phyloP scores from a whole-genome alignment of 2,888 invertebrate species.

The Zaprionus bogoriensis region DNA sequence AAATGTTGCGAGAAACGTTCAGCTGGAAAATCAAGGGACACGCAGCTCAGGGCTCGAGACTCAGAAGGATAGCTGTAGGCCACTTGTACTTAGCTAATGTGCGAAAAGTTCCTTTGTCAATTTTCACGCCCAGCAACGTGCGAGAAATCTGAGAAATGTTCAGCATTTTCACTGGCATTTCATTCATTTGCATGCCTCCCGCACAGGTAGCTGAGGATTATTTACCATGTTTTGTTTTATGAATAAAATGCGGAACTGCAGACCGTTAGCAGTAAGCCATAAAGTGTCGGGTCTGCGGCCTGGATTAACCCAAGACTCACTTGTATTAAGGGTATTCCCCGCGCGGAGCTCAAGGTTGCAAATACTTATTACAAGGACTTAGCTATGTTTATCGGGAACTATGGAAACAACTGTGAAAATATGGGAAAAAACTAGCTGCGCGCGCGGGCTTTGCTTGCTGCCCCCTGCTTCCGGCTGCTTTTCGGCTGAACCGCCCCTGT shows the following conservation, averaged over 20 bases:
- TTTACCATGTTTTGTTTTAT: constrained; percentile 31
- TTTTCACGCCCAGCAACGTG: constrained; percentile 67
- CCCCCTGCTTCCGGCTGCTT: constrained; percentile 30
- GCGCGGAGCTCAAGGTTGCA: neutral
- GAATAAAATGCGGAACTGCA: constrained; percentile 49
- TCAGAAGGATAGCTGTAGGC: constrained; percentile 7
- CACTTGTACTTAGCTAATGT: constrained; percentile 74
- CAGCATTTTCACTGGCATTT: constrained; percentile 30
- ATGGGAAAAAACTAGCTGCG: neutral
- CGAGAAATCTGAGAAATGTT: neutral
- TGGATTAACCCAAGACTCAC: constrained; percentile 54
- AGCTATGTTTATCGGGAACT: constrained; percentile 6
- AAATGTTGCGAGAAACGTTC: constrained; percentile 33
- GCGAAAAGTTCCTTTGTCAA: constrained; percentile 80
- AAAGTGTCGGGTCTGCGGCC: too few species aligned
- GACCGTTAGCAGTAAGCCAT: constrained; percentile 26
- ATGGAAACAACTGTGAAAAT: neutral
- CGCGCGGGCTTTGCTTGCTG: neutral
- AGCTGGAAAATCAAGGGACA: too few species aligned
- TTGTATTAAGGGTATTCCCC: constrained; percentile 58
- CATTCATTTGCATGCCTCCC: constrained; percentile 73
- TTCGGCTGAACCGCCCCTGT: constrained; percentile 44
- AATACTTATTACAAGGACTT: neutral
- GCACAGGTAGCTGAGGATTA: constrained; percentile 58
- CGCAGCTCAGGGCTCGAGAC: too few species aligned